Conservation (phyloP, 1,140 invertebrate species). For the Zeugodacus cucurbitae region DNA sequence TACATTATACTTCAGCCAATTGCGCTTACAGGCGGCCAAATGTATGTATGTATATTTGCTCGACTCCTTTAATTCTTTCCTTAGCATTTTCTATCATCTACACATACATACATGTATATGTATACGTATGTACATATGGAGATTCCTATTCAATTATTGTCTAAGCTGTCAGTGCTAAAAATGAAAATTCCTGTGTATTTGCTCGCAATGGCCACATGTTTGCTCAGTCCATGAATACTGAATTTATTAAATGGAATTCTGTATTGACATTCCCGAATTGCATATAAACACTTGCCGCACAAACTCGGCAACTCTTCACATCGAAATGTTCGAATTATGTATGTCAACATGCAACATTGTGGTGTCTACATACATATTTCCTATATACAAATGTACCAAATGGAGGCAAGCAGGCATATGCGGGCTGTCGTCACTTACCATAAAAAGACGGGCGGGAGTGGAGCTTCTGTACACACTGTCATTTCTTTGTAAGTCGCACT, state of each 20-base stretch:
- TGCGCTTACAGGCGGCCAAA: too few species aligned
- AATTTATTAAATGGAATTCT: conserved; percentile 30
- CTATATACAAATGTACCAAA: not conserved
- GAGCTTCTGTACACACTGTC: not conserved
- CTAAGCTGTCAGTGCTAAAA: not conserved
- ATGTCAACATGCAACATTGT: not conserved
- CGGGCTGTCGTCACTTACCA: not conserved
- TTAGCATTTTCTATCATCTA: not conserved
- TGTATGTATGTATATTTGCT: not conserved
- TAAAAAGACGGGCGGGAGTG: not conserved
- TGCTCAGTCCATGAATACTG: not conserved
- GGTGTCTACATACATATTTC: not conserved
- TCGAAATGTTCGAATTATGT: not conserved
- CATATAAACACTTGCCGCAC: not conserved
- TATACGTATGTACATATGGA: not conserved
- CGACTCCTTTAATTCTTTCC: not conserved
- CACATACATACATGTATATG: not conserved
- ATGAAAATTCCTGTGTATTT: not conserved
- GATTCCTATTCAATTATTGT: not conserved
- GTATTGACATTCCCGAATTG: conserved; percentile 16
- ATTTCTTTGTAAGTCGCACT: not conserved
- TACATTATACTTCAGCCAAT: too few species aligned
- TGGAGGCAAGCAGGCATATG: not conserved
- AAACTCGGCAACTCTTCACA: not conserved
- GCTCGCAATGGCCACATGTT: not conserved